Conservation (phyloP, 2,113 vertebrate genomes). For the Ictalurus punctatus region DNA sequence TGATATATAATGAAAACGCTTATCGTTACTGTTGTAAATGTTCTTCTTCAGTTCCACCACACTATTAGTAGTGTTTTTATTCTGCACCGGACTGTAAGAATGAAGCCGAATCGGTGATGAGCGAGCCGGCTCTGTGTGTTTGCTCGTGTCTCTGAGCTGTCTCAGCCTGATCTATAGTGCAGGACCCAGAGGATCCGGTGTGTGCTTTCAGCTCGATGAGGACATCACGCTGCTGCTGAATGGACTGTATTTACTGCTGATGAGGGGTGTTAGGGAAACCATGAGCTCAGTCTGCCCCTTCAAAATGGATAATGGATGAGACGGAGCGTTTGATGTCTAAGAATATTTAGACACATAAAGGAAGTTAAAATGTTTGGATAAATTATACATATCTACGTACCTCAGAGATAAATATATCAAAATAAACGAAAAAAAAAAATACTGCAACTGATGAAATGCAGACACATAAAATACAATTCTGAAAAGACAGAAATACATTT, state of each 20-base stretch:
- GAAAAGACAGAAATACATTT: neutral
- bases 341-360: neutral
- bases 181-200: constrained; percentile 27
- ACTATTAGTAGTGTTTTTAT: neutral
- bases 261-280: constrained; percentile 1
- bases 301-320: constrained; percentile 6
- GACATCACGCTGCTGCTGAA: constrained; percentile 39
- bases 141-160: neutral
- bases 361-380: neutral
- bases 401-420: neutral
- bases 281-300: constrained; percentile 12
- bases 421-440: neutral
- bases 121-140: constrained; percentile 7
- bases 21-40: neutral
- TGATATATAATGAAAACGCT: neutral
- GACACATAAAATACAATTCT: neutral
- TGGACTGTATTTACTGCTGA: constrained; percentile 48
- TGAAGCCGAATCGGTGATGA: neutral
- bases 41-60: neutral
- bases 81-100: neutral
- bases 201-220: constrained; percentile 41
- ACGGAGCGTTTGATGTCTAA: neutral
- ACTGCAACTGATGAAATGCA: neutral
- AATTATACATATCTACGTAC: neutral
- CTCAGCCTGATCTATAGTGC: constrained; percentile 23